Evolutionary conservation across 2,888 invertebrate species (phyloP), one percentile per base, ranked within the genome.

Genomic region (Sesamia inferens): DNA sequence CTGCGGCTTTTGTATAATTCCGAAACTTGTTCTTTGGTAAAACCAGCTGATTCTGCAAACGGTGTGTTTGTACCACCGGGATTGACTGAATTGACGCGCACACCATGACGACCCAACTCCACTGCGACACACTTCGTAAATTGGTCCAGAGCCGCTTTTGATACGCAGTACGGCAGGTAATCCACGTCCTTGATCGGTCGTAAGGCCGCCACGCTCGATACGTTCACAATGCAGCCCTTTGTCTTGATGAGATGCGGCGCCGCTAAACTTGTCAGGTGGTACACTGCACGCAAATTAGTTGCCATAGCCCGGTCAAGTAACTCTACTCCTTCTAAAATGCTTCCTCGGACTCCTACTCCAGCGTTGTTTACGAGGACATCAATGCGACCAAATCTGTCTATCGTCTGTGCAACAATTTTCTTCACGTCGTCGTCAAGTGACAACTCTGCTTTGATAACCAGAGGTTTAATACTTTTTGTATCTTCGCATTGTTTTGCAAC

Each of bases 141-240:
- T 91, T 99, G 99, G 95, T 99, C 99, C 19, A 99, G 93, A 6
- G 99, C 99, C 47, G 99, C 97, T 96, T 99, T 99, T 11, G 99
- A 98, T 95, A 99, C 97, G 86, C 97, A 97, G 92, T 99, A 99
- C 0, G 99, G 98, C 73, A 99, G 92, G 24, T 98, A 97, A 73
- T 98, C 97, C 5, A 99, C 97, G 78, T 92, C 94, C 84, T 89
- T 93, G 69, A 95, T 93, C 19, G 94, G 87, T 96, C 97, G 91
- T 93, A 97, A 87, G 31, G 99, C 99, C 88, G 98, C 98, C 6
- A 99, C 98, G 92, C 99, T 99, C 22, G 99, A 99, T 0, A 99
- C 98, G 92, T 99, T 99, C 0, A 99, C 98, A 84, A 99, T 97
- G 85, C 97, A 98, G 39, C 99, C 99, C 92, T 98, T 98, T 0